These are phyloP conservation scores for Percopsis omiscomaycus DNA, from an alignment of 2,797 vertebrate genomes.

Conservation along the genomic window DNA sequence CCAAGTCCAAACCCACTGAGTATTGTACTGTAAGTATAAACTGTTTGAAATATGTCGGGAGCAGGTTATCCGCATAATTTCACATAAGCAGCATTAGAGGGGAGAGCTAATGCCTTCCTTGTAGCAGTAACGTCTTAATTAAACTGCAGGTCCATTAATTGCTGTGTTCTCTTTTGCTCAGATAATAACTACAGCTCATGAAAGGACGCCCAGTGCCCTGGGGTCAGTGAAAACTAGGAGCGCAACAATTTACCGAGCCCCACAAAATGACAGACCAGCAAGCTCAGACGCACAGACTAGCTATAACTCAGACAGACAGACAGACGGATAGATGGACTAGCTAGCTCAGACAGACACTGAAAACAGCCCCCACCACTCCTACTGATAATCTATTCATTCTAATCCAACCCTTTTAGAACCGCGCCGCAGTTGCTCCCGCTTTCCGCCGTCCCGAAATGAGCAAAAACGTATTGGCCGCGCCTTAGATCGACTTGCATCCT, in stretches of 20 bases:
- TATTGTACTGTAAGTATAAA: not conserved
- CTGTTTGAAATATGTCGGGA: not conserved
- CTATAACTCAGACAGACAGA: not conserved
- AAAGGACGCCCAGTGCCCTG: not conserved
- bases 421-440: too few species aligned
- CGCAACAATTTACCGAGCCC: not conserved
- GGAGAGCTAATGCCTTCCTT: slow-evolving; percentile 2
- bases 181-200: slow-evolving; percentile 6
- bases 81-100: slow-evolving; percentile 5
- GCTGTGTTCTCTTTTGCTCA: slow-evolving; percentile 7
- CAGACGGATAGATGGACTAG: not conserved
- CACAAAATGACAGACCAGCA: not conserved
- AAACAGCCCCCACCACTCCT: too few species aligned
- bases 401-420: too few species aligned
- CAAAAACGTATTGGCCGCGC: too few species aligned
- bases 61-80: not conserved
- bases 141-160: slow-evolving; percentile 16
- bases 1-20: too few species aligned
- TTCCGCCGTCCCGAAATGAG: too few species aligned
- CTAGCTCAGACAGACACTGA: not conserved
- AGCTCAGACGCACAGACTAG: not conserved
- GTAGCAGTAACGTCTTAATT: slow-evolving; percentile 19
- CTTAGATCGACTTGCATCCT: too few species aligned
- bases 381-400: too few species aligned
- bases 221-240: slow-evolving; percentile 2